Percentiles rank a stretch among this genome's conserved stretches.
Evolutionary conservation across 1,140 invertebrate genomes (phyloP).

Genomic region (Plutomurus gul): DNA sequence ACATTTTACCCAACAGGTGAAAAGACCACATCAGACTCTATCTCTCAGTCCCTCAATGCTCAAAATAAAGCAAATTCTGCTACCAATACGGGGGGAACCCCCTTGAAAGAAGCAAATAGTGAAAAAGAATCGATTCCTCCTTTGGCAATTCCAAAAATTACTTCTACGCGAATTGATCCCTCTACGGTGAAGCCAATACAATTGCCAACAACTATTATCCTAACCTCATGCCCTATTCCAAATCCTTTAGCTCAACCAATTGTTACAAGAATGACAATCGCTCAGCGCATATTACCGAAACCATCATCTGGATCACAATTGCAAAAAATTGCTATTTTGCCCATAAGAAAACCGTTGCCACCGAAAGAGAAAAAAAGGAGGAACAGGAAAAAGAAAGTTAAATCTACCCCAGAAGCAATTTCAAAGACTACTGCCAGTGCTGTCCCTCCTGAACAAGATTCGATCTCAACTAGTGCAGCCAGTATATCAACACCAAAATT

Average conservation of each 20-base stretch:
- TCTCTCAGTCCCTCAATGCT: neutral
- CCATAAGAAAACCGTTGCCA: conserved; percentile 22
- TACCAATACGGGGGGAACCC: neutral
- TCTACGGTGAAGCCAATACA: neutral
- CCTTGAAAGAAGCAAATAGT: neutral
- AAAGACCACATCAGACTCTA: too few species aligned
- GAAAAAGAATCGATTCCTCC: neutral
- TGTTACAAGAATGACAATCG: conserved; percentile 3
- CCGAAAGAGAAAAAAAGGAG: conserved; percentile 2
- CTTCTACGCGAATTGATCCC: neutral
- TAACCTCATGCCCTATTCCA: neutral
- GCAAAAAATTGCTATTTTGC: conserved; percentile 35
- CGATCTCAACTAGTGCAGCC: neutral
- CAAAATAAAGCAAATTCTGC: neutral
- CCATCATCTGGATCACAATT: neutral
- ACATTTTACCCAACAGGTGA: too few species aligned
- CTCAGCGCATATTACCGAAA: conserved; percentile 20
- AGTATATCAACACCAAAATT: neutral
- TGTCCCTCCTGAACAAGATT: neutral
- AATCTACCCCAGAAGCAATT: neutral
- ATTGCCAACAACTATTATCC: conserved; percentile 33
- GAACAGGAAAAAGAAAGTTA: neutral
- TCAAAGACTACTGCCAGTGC: neutral
- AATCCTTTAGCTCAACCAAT: conserved; percentile 8
- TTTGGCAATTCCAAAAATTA: neutral